A percentile compares a stretch with the other conserved stretches of the same genome.
Evolutionary conservation across 2,113 vertebrate genomes (phyloP).

Genomic region (Paramisgurnus dabryanus): DNA sequence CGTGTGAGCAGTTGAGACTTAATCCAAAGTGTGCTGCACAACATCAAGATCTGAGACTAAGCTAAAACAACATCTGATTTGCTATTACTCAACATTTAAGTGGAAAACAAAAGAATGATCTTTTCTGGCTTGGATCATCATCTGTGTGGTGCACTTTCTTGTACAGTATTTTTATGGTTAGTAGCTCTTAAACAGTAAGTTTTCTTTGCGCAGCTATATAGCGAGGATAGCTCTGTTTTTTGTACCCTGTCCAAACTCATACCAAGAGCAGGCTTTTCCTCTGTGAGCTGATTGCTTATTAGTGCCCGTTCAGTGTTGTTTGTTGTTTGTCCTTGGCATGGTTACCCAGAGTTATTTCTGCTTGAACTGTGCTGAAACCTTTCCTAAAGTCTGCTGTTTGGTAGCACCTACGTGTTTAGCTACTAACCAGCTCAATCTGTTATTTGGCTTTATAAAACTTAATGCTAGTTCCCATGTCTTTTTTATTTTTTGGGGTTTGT

Average conservation of each 20-base stretch:
- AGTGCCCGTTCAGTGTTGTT: slow-evolving; percentile 47
- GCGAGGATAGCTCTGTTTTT: slow-evolving; percentile 30
- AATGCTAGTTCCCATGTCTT: not conserved
- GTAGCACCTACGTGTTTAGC: slow-evolving; percentile 27
- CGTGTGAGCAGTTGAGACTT: slow-evolving; percentile 16
- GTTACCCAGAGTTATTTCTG: slow-evolving; percentile 40
- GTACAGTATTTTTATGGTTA: not conserved
- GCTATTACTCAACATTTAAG: not conserved
- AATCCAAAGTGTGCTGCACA: slow-evolving; percentile 39
- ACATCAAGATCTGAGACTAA: slow-evolving; percentile 4
- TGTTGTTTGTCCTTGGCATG: slow-evolving; percentile 55
- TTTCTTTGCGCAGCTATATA: not conserved
- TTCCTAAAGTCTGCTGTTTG: slow-evolving; percentile 30
- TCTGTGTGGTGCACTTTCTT: not conserved
- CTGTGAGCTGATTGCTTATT: slow-evolving; percentile 63
- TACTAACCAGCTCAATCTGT: not conserved
- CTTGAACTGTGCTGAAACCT: slow-evolving; percentile 24
- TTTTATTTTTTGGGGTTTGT: not conserved
- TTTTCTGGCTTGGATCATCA: slow-evolving; percentile 1
- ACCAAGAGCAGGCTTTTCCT: slow-evolving; percentile 27
- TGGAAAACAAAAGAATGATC: not conserved
- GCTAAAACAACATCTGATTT: not conserved
- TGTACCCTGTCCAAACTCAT: slow-evolving; percentile 42
- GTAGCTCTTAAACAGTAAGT: not conserved
- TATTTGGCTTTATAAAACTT: not conserved